Percentiles rank a stretch among this genome's conserved stretches.
phyloP scores from a whole-genome alignment of 2,888 invertebrate genomes.

The Lathronympha strigana region DNA sequence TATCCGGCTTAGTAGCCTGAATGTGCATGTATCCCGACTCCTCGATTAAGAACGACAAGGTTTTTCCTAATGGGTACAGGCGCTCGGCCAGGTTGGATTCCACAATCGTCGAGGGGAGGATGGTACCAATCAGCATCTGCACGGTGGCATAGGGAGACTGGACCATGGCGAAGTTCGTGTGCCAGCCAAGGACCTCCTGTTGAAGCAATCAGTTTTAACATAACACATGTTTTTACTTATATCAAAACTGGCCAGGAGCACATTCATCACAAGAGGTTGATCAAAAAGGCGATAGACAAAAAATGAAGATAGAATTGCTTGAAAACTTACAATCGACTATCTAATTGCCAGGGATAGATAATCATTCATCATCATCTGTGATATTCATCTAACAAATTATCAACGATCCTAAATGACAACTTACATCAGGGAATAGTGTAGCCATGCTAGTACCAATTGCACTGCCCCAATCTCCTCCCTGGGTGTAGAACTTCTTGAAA shows the following conservation, averaged over 20 bases:
- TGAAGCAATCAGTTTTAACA: constrained; percentile 38
- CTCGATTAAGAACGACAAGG: constrained; percentile 34
- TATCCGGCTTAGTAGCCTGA: constrained; percentile 93
- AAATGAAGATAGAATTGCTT: no score
- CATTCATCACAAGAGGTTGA: no score
- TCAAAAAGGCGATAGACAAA: no score
- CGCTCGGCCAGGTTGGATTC: constrained; percentile 61
- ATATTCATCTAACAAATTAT: neutral
- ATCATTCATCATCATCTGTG: no score
- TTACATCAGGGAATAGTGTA: constrained; percentile 84
- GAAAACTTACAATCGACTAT: no score
- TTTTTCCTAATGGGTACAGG: constrained; percentile 59
- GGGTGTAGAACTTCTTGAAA: constrained; percentile 85
- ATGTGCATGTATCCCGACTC: constrained; percentile 80
- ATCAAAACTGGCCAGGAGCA: no score
- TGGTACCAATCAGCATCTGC: constrained; percentile 55
- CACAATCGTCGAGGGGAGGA: constrained; percentile 68
- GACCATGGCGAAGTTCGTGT: constrained; percentile 42
- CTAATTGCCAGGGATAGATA: no score
- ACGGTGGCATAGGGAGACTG: constrained; percentile 48
- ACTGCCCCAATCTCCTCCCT: constrained; percentile 92
- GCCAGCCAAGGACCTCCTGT: constrained; percentile 67
- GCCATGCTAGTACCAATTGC: constrained; percentile 84
- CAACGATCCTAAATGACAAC: neutral
- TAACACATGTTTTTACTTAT: neutral